phyloP scores from a whole-genome alignment of 2,888 invertebrate species.

The Oeneis ivallda region DNA sequence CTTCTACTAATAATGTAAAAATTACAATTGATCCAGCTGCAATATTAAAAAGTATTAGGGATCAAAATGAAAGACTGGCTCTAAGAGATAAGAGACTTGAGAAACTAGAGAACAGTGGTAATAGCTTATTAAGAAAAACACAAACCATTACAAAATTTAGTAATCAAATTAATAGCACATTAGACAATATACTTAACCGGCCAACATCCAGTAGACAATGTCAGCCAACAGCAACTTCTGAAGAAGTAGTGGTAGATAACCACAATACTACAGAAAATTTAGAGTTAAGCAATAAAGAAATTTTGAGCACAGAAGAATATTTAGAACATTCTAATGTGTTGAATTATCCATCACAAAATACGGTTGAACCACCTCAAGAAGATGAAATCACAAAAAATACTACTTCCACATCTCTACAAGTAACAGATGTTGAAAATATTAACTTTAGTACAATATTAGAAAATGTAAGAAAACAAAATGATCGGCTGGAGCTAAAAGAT shows the following conservation, averaged over 20 bases:
- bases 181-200: conserved; percentile 5
- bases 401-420: background rate
- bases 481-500: conserved; percentile 53
- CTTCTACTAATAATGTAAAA: background rate
- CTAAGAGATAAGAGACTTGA: conserved; percentile 22
- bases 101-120: conserved; percentile 15
- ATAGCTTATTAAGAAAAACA: conserved; percentile 15
- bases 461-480: conserved; percentile 52
- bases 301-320: background rate
- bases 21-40: conserved; percentile 11
- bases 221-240: background rate
- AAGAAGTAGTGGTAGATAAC: background rate
- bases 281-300: background rate
- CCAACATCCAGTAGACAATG: conserved; percentile 2
- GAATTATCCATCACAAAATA: background rate
- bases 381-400: background rate
- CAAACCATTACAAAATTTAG: conserved; percentile 5
- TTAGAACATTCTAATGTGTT: background rate
- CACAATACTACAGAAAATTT: background rate
- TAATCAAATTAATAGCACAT: conserved; percentile 14
- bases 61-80: conserved; percentile 21
- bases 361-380: background rate
- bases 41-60: conserved; percentile 16
- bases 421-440: conserved; percentile 33
- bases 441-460: conserved; percentile 53